Conservation (phyloP, 37 sponge, comb jelly and placozoan species). For the Halichondria panicea region DNA sequence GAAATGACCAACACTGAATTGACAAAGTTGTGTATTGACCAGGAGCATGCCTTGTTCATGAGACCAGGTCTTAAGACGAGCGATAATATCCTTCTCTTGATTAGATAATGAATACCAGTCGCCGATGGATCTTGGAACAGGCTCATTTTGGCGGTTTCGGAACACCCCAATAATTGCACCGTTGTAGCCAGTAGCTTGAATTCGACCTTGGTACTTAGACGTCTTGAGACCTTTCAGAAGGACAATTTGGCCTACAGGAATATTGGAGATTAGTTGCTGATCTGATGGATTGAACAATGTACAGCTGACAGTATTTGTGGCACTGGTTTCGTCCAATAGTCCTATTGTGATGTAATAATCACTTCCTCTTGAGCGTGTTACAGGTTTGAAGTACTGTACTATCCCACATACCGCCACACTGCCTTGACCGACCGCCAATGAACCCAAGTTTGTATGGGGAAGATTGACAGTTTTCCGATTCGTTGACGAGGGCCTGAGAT, state of each 20-base stretch:
- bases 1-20: neutral
- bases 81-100: neutral
- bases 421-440: neutral
- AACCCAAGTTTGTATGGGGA: too few species aligned
- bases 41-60: neutral
- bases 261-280: neutral
- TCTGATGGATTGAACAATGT: conserved; percentile 14
- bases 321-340: conserved; percentile 8
- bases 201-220: neutral
- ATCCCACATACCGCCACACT: conserved; percentile 24
- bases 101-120: conserved; percentile 1
- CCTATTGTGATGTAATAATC: conserved; percentile 19
- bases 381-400: conserved; percentile 38
- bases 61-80: conserved; percentile 13
- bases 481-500: too few species aligned
- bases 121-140: neutral
- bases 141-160: neutral
- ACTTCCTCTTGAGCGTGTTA: conserved; percentile 1
- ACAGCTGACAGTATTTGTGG: neutral
- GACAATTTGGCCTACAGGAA: conserved; percentile 5
- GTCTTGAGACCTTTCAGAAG: conserved; percentile 23
- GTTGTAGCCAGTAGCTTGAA: conserved; percentile 10
- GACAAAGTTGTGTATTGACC: neutral
- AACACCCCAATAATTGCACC: conserved; percentile 6
- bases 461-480: too few species aligned